Percentiles rank a stretch among this genome's conserved stretches.
These are phyloP conservation scores for Xestia xanthographa DNA, from an alignment of 2,888 invertebrate genomes.

Conservation along the genomic window DNA sequence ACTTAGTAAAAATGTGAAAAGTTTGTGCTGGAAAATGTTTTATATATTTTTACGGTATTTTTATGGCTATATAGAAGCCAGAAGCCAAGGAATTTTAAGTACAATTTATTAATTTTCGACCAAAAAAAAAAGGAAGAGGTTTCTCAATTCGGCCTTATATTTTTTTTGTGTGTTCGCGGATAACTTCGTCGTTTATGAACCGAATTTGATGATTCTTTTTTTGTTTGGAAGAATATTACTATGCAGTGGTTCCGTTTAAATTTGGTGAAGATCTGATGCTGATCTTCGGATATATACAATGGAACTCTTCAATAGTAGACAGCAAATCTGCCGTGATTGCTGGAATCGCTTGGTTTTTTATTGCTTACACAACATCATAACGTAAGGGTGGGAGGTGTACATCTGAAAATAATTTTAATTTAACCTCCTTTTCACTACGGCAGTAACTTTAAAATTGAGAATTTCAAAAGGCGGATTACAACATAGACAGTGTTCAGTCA, in stretches of 20 bases:
- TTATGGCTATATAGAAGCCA: not conserved
- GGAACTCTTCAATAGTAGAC: too few relatives aligned
- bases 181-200: not conserved
- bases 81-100: not conserved
- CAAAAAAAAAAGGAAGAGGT: not conserved
- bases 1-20: constrained; percentile 52
- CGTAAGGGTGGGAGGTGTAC: not conserved
- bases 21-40: constrained; percentile 28
- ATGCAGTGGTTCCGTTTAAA: not conserved
- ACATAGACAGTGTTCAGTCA: not conserved
- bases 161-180: too few relatives aligned
- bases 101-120: constrained; percentile 3
- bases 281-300: constrained; percentile 1
- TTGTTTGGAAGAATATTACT: not conserved
- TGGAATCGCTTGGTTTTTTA: too few relatives aligned
- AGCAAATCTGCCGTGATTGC: too few relatives aligned
- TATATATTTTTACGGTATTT: constrained; percentile 26
- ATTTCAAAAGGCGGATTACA: not conserved
- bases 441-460: not conserved
- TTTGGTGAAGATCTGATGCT: not conserved
- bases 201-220: too few relatives aligned
- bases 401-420: not conserved
- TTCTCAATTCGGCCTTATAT: too few relatives aligned
- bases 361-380: too few relatives aligned
- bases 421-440: not conserved